Evolutionary conservation across 2,797 vertebrate genomes (phyloP).

Genomic region (Sitta carolinensis): DNA sequence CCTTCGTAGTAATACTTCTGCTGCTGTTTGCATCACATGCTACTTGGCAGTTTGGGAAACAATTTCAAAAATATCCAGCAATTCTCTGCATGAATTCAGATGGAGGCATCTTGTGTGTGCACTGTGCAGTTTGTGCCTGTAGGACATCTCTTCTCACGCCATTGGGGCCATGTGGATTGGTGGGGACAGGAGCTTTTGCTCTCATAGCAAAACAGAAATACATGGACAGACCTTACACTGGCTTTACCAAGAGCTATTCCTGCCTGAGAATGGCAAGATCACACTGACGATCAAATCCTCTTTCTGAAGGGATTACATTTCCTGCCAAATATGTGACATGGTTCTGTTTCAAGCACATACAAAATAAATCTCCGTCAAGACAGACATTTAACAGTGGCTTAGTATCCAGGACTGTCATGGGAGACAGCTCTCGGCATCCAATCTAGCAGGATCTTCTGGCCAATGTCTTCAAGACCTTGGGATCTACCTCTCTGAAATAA

Average conservation of each 20-base stretch:
- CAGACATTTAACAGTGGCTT: slow-evolving; percentile 41
- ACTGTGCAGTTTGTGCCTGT: background rate
- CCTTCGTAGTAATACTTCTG: background rate
- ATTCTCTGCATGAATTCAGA: background rate
- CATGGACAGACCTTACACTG: background rate
- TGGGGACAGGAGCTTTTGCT: background rate
- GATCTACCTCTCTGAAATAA: background rate
- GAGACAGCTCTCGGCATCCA: background rate
- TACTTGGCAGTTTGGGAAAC: background rate
- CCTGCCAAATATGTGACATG: slow-evolving; percentile 46
- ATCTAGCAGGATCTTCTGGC: background rate
- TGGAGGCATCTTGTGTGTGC: background rate
- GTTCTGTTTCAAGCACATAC: slow-evolving; percentile 30
- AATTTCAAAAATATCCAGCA: background rate
- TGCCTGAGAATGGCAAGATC: slow-evolving; percentile 11
- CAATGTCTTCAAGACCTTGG: background rate
- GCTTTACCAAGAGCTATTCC: background rate
- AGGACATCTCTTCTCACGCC: background rate
- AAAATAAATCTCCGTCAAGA: slow-evolving; percentile 34
- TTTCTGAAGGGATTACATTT: slow-evolving; percentile 53
- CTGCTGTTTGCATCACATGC: background rate
- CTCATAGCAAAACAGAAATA: background rate
- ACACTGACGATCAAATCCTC: slow-evolving; percentile 28
- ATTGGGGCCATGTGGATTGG: background rate
- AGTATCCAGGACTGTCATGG: background rate